Evolutionary conservation across 1,140 invertebrate genomes (phyloP).

Genomic region (Druon quercuslanigerum): DNA sequence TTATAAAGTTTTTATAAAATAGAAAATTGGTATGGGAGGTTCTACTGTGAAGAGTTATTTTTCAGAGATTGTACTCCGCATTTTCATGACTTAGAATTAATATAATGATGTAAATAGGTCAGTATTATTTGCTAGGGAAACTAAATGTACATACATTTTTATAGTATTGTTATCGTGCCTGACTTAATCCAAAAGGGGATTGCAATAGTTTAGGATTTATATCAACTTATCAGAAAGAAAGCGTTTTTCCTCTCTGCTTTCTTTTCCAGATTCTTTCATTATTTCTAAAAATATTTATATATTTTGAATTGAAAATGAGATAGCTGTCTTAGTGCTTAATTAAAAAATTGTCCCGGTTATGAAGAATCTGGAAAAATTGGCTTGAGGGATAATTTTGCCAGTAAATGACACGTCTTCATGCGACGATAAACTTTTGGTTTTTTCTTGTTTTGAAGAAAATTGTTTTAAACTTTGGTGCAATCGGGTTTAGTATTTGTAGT

Average conservation of each 20-base stretch:
- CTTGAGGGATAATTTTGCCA: not conserved
- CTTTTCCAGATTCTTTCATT: not conserved
- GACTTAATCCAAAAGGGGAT: not conserved
- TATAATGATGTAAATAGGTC: slow-evolving; percentile 32
- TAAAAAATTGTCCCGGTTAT: not conserved
- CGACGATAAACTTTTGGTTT: slow-evolving; percentile 10
- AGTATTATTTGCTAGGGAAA: slow-evolving; percentile 18
- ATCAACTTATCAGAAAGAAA: not conserved
- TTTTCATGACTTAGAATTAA: slow-evolving; percentile 15
- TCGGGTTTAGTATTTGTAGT: not conserved
- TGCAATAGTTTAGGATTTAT: not conserved
- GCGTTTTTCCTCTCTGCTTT: not conserved
- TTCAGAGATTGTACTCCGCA: slow-evolving; percentile 24
- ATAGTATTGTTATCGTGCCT: not conserved
- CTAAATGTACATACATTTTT: slow-evolving; percentile 2
- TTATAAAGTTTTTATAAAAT: not conserved
- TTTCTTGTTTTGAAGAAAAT: slow-evolving; percentile 1
- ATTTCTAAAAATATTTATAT: not conserved
- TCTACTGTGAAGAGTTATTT: not conserved
- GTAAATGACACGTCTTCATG: slow-evolving; percentile 3
- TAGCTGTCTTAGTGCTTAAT: no score
- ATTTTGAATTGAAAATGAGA: not conserved
- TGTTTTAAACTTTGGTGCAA: slow-evolving; percentile 1
- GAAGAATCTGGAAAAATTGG: slow-evolving; percentile 1
- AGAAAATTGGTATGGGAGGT: slow-evolving; percentile 3